These are phyloP conservation scores for Microtus agrestis DNA, from an alignment of 2,797 vertebrate genomes.

Conservation along the genomic window DNA sequence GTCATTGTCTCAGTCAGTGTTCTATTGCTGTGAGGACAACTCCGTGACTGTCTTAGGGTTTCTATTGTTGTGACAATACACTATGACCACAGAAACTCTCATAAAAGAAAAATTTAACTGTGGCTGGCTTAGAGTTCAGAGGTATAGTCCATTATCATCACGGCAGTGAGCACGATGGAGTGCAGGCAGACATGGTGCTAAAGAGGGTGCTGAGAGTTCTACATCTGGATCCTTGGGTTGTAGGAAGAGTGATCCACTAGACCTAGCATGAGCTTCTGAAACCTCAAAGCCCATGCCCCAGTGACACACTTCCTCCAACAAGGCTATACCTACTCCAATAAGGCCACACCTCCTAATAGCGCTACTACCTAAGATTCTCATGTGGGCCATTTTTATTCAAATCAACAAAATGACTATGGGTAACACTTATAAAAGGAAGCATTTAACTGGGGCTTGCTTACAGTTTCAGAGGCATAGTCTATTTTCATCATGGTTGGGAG, in stretches of 20 bases:
- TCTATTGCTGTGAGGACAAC: not conserved
- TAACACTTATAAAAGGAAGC: no score
- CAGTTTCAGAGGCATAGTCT: no score
- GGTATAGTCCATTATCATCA: not conserved
- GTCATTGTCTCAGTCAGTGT: not conserved
- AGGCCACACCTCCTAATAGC: not conserved
- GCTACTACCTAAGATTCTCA: no score
- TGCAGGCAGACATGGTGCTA: not conserved
- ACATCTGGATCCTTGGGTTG: not conserved
- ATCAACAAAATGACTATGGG: no score
- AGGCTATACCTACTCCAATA: not conserved
- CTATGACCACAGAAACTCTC: not conserved
- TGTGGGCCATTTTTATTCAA: no score
- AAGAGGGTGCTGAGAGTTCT: not conserved
- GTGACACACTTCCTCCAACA: not conserved
- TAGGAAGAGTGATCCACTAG: not conserved
- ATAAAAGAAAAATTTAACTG: not conserved
- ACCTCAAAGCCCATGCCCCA: not conserved
- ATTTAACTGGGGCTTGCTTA: no score
- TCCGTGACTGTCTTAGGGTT: not conserved
- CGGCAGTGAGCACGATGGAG: not conserved
- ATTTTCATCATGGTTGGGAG: no score
- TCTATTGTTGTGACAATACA: not conserved
- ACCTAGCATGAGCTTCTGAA: not conserved
- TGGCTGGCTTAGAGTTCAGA: not conserved